These are phyloP conservation scores for Macrotis lagotis DNA, from an alignment of 2,113 vertebrate genomes.

Conservation along the genomic window DNA sequence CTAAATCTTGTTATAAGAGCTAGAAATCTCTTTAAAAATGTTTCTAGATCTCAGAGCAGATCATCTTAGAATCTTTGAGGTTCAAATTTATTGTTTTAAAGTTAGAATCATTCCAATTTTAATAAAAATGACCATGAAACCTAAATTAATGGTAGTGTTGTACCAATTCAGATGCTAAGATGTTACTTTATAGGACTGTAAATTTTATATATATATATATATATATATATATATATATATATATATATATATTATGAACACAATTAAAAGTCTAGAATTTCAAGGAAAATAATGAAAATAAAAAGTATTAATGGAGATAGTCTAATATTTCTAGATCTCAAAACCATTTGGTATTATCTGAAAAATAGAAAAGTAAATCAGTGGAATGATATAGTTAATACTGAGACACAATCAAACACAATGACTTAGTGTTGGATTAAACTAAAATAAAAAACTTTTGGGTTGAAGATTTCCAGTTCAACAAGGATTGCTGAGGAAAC, in stretches of 20 bases:
- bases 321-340: not conserved
- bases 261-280: not conserved
- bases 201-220: too few species aligned
- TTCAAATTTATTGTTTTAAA: not conserved
- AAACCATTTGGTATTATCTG: not conserved
- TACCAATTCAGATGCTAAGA: not conserved
- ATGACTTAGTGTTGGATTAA: not conserved
- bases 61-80: not conserved
- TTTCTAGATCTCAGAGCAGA: not conserved
- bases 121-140: not conserved
- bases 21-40: not conserved
- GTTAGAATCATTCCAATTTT: not conserved
- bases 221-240: too few species aligned
- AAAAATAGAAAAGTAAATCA: not conserved
- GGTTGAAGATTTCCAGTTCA: not conserved
- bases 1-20: not conserved
- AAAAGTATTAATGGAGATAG: not conserved
- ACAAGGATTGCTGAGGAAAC: not conserved
- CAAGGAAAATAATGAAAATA: not conserved
- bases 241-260: too few species aligned
- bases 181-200: not conserved
- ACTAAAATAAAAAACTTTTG: not conserved
- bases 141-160: not conserved
- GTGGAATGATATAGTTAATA: not conserved
- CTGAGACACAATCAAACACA: not conserved